Percentiles rank a stretch among this genome's conserved stretches.
phyloP scores from a whole-genome alignment of 2,888 invertebrate species.

The Camponotus fellah region DNA sequence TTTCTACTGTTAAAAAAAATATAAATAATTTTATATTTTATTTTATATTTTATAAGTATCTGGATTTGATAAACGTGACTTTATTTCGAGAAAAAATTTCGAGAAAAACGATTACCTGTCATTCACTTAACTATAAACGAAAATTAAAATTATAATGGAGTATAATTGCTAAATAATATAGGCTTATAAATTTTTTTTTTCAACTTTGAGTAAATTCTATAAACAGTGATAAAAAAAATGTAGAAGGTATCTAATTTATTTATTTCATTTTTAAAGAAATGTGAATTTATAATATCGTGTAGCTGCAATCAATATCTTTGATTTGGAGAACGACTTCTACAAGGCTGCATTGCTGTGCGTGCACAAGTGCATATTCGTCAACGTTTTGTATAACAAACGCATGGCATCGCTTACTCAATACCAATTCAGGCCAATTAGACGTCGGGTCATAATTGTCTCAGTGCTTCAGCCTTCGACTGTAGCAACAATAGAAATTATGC shows the following conservation, averaged over 20 bases:
- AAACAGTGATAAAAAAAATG: background rate
- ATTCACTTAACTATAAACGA: background rate
- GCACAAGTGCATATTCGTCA: constrained; percentile 41
- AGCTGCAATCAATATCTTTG: background rate
- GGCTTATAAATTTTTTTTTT: background rate
- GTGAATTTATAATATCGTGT: background rate
- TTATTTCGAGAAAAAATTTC: background rate
- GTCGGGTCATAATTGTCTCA: constrained; percentile 82
- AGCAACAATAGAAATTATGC: constrained; percentile 47
- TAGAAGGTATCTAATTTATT: constrained; percentile 39
- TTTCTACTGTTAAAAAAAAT: background rate
- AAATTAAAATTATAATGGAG: background rate
- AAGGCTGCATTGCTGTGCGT: constrained; percentile 31
- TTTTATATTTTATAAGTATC: background rate
- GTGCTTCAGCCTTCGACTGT: constrained; percentile 68
- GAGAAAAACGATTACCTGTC: background rate
- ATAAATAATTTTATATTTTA: background rate
- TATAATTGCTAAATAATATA: background rate
- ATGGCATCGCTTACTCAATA: constrained; percentile 71
- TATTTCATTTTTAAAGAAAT: constrained; percentile 7
- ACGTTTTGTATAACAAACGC: constrained; percentile 66
- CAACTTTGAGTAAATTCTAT: too few relatives aligned
- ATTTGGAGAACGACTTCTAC: constrained; percentile 36
- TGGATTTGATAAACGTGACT: background rate
- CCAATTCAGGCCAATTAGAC: constrained; percentile 85